A percentile compares a stretch with the other conserved stretches of the same genome.
phyloP scores from a whole-genome alignment of 2,888 invertebrate species.

The Chloroclystis v-ata region DNA sequence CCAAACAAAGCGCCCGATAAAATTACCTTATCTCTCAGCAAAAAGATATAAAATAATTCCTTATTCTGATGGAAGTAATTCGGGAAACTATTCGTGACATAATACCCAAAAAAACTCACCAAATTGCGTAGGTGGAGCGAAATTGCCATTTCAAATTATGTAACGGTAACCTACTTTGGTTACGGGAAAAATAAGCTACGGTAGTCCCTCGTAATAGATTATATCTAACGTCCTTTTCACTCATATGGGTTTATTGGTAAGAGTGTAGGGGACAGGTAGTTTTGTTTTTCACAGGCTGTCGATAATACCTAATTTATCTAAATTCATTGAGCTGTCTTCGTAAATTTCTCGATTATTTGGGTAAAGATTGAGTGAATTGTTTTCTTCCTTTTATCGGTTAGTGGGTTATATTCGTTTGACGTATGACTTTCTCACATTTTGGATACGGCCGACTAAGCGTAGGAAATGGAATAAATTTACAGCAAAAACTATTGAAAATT shows the following conservation, averaged over 20 bases:
- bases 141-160: constrained; percentile 15
- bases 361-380: too few species aligned
- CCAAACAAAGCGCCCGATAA: too few species aligned
- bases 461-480: too few species aligned
- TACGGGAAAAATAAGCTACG: constrained; percentile 25
- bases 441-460: too few species aligned
- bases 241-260: constrained; percentile 1
- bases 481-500: too few species aligned
- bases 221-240: constrained; percentile 14
- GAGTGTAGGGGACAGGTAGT: constrained; percentile 17
- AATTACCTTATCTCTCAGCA: too few species aligned
- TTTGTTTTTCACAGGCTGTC: constrained; percentile 36
- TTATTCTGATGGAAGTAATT: neutral
- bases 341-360: constrained; percentile 74
- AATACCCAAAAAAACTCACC: constrained; percentile 13
- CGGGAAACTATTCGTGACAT: constrained; percentile 7
- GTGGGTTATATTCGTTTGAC: too few species aligned
- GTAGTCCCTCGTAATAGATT: constrained; percentile 24
- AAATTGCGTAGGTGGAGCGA: constrained; percentile 11
- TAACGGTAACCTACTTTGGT: too few species aligned
- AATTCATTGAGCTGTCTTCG: constrained; percentile 60
- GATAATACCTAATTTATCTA: constrained; percentile 60
- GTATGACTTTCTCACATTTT: too few species aligned
- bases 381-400: too few species aligned
- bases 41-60: neutral